Conservation (phyloP, 2,888 invertebrate species). For the Mechanitis mazaeus region DNA sequence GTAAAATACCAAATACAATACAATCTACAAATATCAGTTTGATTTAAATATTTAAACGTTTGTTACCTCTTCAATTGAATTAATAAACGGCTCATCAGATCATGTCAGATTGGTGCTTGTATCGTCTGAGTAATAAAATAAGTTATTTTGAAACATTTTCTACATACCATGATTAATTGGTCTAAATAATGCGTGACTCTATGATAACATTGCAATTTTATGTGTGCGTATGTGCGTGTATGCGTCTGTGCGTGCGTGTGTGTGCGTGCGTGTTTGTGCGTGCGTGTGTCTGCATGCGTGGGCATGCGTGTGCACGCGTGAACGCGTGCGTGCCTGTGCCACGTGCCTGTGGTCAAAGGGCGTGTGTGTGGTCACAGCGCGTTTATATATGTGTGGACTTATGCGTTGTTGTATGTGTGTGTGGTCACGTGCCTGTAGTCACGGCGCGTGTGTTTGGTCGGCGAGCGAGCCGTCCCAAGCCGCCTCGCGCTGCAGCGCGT, state of each 20-base stretch:
- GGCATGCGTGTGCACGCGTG: not conserved
- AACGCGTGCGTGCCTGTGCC: constrained; percentile 1
- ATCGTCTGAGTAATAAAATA: too few relatives aligned
- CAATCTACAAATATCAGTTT: too few relatives aligned
- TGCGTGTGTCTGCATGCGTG: not conserved
- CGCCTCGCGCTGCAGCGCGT: constrained; percentile 69
- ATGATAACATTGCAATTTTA: not conserved
- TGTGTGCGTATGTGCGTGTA: not conserved
- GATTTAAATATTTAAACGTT: too few relatives aligned
- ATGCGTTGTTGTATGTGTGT: constrained; percentile 5
- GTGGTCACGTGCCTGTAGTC: not conserved
- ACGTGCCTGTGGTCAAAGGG: not conserved
- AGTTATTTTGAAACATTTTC: too few relatives aligned
- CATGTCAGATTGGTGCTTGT: too few relatives aligned
- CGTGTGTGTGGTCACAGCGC: not conserved
- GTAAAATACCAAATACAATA: too few relatives aligned
- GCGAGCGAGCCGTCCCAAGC: constrained; percentile 74
- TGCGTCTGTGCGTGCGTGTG: not conserved
- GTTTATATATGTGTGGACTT: not conserved
- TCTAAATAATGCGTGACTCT: too few relatives aligned
- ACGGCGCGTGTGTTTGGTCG: constrained; percentile 43
- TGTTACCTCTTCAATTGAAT: too few relatives aligned
- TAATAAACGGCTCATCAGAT: too few relatives aligned
- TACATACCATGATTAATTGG: too few relatives aligned
- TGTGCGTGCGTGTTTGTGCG: not conserved